These are phyloP conservation scores for Troides aeacus DNA, from an alignment of 2,888 invertebrate genomes.

Conservation along the genomic window DNA sequence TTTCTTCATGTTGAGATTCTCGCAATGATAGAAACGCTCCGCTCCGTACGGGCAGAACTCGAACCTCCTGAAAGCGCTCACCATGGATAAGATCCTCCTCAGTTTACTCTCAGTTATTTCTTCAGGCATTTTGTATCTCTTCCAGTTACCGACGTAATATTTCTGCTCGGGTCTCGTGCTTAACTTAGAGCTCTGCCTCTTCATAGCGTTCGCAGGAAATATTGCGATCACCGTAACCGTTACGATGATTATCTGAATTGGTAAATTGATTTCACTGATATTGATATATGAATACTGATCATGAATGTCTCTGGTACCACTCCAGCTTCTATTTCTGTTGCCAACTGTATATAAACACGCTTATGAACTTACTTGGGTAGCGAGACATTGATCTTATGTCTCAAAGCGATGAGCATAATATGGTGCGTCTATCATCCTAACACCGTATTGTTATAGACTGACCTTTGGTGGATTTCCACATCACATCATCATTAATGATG, in stretches of 20 bases:
- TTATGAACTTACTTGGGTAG: too few relatives aligned
- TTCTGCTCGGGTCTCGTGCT: slow-evolving; percentile 8
- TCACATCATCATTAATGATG: too few relatives aligned
- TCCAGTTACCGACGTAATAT: slow-evolving; percentile 39
- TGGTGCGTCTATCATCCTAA: too few relatives aligned
- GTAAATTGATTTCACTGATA: too few relatives aligned
- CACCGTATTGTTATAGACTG: too few relatives aligned
- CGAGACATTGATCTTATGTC: too few relatives aligned
- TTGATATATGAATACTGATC: too few relatives aligned
- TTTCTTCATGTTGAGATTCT: slow-evolving; percentile 32
- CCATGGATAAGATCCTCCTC: slow-evolving; percentile 34
- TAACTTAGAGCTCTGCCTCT: neutral
- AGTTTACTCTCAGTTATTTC: slow-evolving; percentile 32
- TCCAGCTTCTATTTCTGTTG: too few relatives aligned
- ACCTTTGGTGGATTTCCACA: too few relatives aligned
- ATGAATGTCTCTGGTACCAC: too few relatives aligned
- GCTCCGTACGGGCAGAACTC: slow-evolving; percentile 15
- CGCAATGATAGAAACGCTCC: slow-evolving; percentile 36
- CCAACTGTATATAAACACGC: too few relatives aligned
- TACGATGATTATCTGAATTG: slow-evolving; percentile 5
- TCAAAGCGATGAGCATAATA: too few relatives aligned
- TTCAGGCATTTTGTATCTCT: slow-evolving; percentile 35
- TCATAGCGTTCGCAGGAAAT: neutral
- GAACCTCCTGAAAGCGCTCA: slow-evolving; percentile 23
- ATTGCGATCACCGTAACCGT: neutral